A percentile compares a stretch with the other conserved stretches of the same genome.
Evolutionary conservation across 2,797 vertebrate genomes (phyloP).

Genomic region (Xiphorhynchus erythropygius): DNA sequence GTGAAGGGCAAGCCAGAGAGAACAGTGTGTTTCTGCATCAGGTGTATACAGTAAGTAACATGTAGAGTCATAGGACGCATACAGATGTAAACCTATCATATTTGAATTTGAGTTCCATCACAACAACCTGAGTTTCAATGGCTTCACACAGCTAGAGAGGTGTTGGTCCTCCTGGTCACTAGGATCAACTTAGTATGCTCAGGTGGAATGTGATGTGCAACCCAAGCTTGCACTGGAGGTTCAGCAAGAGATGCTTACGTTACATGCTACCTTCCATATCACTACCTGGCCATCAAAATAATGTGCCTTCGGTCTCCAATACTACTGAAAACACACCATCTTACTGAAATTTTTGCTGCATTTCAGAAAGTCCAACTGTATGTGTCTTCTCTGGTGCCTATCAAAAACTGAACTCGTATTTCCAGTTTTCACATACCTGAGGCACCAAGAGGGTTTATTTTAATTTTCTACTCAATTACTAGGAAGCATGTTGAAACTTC

Average conservation of each 20-base stretch:
- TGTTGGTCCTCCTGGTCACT: background rate
- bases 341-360: background rate
- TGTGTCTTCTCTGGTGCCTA: background rate
- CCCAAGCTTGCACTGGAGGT: background rate
- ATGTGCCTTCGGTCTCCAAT: background rate
- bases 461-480: background rate
- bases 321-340: background rate
- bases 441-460: background rate
- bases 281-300: background rate
- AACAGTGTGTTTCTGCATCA: background rate
- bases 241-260: background rate
- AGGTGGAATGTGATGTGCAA: background rate
- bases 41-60: background rate
- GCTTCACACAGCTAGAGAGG: background rate
- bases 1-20: background rate
- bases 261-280: background rate
- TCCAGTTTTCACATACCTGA: background rate
- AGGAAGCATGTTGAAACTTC: background rate
- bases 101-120: background rate
- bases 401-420: background rate
- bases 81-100: background rate
- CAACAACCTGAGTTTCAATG: background rate
- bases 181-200: background rate
- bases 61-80: rapidly evolving
- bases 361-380: background rate